Evolutionary conservation across 2,113 vertebrate genomes (phyloP), one percentile per base, ranked within the genome.

Genomic region (Acrocephalus arundinaceus): DNA sequence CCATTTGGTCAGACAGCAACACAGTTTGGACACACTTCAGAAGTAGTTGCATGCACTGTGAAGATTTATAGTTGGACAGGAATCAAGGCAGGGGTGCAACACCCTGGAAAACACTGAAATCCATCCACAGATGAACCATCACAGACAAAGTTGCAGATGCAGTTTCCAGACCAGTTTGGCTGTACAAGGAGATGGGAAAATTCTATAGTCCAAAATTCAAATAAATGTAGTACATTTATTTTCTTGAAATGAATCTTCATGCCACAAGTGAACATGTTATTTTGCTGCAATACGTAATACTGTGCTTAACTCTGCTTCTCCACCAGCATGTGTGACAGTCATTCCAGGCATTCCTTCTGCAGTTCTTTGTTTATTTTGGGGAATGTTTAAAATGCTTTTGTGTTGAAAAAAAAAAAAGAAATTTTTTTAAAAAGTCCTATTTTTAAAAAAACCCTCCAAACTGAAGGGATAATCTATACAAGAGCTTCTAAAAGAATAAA

Each of bases 1-100:
- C 90, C 95, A 93, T 96, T 94, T 89, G 87, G 89, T 95, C 84
- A 78, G 94, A 91, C 37, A 94, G 88, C 58, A 85, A 94, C 71
- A 68, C 63, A 61, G 80, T 96, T 75, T 91, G 87, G 93, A 90
- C 30, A 30, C 58, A 22, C 21, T 48, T 87, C 85, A 91, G 81
- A 91, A 91, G 90, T 59, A 79, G 75, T 31, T 55, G 89, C 39
- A 52, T 33, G 63, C 55, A 72, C 51, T 7, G 22, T 65, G 68
- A 94, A 93, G 89, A 95, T 92, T 92, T 85, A 89, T 77, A 90
- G 75, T 13, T 83, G 87, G 62, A 86, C 45, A 68, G 35, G 52
- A 68, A 81, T 11, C 33, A 57, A 82, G 70, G 83, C 22, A 61
- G 45, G 80, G 76, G 74, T 71, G 67, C 77, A 95, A 46, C 57